These are phyloP conservation scores for Nephrocerus scutellatus DNA, from an alignment of 2,888 invertebrate genomes.

Conservation along the genomic window DNA sequence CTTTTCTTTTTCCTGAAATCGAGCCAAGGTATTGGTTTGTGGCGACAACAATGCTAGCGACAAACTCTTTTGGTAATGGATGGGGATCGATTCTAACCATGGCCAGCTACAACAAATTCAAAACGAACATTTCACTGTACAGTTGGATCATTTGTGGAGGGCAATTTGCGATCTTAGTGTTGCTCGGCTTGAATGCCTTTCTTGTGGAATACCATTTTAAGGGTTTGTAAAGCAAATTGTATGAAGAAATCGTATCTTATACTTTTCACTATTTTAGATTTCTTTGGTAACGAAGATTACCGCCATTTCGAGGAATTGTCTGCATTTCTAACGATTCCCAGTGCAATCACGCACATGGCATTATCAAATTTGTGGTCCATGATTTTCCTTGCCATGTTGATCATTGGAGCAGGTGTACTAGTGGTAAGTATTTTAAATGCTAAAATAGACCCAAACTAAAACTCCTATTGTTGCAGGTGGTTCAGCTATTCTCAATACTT, in stretches of 20 bases:
- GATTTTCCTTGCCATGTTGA: slow-evolving; percentile 18
- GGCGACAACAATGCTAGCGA: slow-evolving; percentile 14
- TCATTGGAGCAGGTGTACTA: slow-evolving; percentile 18
- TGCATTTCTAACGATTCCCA: slow-evolving; percentile 16
- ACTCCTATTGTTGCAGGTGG: slow-evolving; percentile 30
- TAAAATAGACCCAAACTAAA: too few species aligned
- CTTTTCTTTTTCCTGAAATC: slow-evolving; percentile 13
- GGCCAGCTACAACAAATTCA: slow-evolving; percentile 20
- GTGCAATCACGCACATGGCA: slow-evolving; percentile 14
- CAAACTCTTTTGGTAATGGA: slow-evolving; percentile 18
- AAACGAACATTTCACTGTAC: slow-evolving; percentile 19
- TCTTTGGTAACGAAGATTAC: too few species aligned
- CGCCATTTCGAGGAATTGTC: too few species aligned
- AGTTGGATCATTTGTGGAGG: slow-evolving; percentile 20
- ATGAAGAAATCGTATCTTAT: too few species aligned
- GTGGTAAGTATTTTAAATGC: slow-evolving; percentile 15
- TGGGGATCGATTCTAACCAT: slow-evolving; percentile 19
- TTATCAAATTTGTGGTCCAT: slow-evolving; percentile 20
- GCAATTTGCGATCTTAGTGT: slow-evolving; percentile 14
- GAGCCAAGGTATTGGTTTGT: not conserved
- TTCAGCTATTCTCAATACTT: slow-evolving; percentile 34
- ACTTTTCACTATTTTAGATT: too few species aligned
- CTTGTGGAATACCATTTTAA: not conserved
- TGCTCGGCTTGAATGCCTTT: not conserved
- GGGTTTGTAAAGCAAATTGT: too few species aligned